Base-by-base conservation (phyloP, 1,140 invertebrate species). In the Neodiprion fabricii region DNA sequence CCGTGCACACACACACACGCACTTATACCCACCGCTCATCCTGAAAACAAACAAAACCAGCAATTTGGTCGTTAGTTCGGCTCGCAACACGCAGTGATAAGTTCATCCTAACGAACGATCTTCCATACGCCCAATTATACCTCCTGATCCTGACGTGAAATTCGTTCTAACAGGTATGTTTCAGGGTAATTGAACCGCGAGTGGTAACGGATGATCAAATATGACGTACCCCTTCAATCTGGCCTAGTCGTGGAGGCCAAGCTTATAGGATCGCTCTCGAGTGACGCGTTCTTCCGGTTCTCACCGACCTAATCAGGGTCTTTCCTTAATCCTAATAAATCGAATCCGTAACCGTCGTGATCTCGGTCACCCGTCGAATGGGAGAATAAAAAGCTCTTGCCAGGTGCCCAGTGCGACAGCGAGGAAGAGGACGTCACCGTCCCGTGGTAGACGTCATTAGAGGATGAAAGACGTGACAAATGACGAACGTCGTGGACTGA, bases 401-500 rank as follows among this genome's bases (percentile, higher is more conserved):
- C 80, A 81, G 80, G 77, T 84, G 81, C 84, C 85, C 84, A 82
- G 80, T 85, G 84, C 79, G 50, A 53, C 10, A 14, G n/a, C n/a
- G 50, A 53, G 50, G 50, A 11, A 10, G 50, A 53, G 50, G 50
- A 53, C 50, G 50, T 53, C n/a, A 14, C 50, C 17, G 50, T 11
- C 50, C 50, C 50, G 50, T n/a, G 50, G 50, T 87, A 84, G 85
- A 85, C 87, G 85, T 87, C 86, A 88, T 88, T 87, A 88, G 85
- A 88, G 84, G 80, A 82, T 86, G 83, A 86, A 86, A 86, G 84
- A 88, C 83, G 82, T 88, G 85, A 88, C 86, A 88, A 88, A 88
- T 88, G 87, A 87, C 84, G 84, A 78, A 85, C 86, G 86, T 88
- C 85, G 75, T 72, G 75, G 79, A 74, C 76, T 87, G 86, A 88